Evolutionary conservation across 2,888 invertebrate genomes (phyloP).

Genomic region (Lottia scabra): DNA sequence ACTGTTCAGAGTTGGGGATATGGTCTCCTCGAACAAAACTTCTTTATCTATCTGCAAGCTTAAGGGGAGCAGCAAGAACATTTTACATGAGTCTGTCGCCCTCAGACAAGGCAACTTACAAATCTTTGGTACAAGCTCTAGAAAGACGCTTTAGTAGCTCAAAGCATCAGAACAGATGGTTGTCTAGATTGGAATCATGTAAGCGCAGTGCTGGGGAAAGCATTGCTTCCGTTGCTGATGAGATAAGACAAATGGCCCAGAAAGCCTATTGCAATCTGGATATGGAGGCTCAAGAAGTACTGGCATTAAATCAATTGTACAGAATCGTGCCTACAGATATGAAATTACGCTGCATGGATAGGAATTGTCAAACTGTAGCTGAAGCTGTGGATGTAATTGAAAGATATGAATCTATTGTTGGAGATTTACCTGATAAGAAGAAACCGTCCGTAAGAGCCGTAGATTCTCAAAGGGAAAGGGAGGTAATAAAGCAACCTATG

Average conservation of each 20-base stretch:
- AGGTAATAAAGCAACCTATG: no score
- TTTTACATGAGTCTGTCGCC: background rate
- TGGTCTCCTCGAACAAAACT: constrained; percentile 5
- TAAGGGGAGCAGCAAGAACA: constrained; percentile 5
- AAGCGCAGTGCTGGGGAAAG: background rate
- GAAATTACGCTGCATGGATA: constrained; percentile 9
- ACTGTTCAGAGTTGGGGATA: constrained; percentile 7
- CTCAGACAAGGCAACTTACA: background rate
- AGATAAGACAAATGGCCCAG: background rate
- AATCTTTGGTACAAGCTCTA: background rate
- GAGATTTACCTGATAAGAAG: background rate
- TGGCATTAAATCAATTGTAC: constrained; percentile 10
- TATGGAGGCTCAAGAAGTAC: background rate
- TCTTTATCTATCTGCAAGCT: background rate
- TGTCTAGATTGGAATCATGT: background rate
- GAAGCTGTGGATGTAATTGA: constrained; percentile 6
- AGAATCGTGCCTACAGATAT: background rate
- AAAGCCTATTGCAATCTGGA: background rate
- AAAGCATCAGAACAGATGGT: no score
- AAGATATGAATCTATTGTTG: constrained; percentile 9
- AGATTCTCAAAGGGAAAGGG: background rate
- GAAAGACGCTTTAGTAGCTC: background rate
- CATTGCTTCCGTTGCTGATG: background rate
- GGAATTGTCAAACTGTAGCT: constrained; percentile 4
- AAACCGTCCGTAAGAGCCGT: background rate